Evolutionary conservation across 2,113 vertebrate genomes (phyloP).

Genomic region (Candoia aspera): DNA sequence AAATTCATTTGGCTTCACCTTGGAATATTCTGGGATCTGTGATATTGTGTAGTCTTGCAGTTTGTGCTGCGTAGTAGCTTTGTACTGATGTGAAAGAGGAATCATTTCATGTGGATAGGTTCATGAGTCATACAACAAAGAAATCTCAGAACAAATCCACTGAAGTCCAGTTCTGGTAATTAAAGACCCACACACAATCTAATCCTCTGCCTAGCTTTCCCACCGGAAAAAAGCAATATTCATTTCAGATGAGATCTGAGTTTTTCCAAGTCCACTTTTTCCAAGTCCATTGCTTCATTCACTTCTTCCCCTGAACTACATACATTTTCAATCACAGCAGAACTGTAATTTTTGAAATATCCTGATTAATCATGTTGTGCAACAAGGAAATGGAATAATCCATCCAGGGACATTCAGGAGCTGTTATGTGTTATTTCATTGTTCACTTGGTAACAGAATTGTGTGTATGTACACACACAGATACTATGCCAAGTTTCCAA

Average conservation of each 20-base stretch:
- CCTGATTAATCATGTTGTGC: conserved; percentile 55
- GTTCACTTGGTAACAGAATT: conserved; percentile 74
- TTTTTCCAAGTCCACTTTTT: conserved; percentile 43
- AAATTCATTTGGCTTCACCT: not conserved
- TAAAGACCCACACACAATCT: not conserved
- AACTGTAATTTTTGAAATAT: conserved; percentile 50
- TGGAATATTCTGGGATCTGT: not conserved
- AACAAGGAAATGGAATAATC: conserved; percentile 61
- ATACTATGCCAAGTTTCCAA: conserved; percentile 53
- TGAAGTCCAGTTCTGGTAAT: conserved; percentile 39
- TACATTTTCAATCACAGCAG: conserved; percentile 62
- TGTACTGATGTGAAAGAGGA: not conserved
- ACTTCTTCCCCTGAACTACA: conserved; percentile 53
- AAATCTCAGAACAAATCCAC: conserved; percentile 4
- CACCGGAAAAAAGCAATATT: conserved; percentile 32
- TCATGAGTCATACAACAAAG: not conserved
- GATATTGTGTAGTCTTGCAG: not conserved
- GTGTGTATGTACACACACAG: not conserved
- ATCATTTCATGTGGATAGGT: not conserved
- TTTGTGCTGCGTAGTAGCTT: not conserved
- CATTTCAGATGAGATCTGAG: conserved; percentile 41
- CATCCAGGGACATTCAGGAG: conserved; percentile 62
- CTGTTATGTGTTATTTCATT: conserved; percentile 67
- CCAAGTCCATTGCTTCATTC: conserved; percentile 33
- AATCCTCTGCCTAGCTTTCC: not conserved